Percentiles rank a stretch among this genome's conserved stretches.
These are phyloP conservation scores for Piaya cayana DNA, from an alignment of 2,113 vertebrate genomes.

Conservation along the genomic window DNA sequence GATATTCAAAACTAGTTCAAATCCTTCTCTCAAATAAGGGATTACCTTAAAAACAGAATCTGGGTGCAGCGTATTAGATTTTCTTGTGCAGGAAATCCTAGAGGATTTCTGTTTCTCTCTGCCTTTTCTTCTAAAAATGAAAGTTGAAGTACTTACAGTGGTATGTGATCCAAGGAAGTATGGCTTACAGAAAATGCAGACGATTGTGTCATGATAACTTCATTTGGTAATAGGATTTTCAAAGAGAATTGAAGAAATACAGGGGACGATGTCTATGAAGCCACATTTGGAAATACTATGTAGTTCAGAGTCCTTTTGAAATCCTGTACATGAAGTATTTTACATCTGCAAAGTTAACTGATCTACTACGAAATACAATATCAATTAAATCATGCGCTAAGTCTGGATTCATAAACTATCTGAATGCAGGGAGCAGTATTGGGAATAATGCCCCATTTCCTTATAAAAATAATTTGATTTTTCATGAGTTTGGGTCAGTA, in stretches of 20 bases:
- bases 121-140: background rate
- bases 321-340: background rate
- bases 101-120: background rate
- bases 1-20: background rate
- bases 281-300: background rate
- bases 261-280: accelerated
- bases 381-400: background rate
- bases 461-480: background rate
- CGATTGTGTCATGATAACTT: background rate
- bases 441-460: background rate
- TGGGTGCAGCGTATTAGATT: background rate
- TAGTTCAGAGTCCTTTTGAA: background rate
- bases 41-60: background rate
- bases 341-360: background rate
- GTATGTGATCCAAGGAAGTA: background rate
- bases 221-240: background rate
- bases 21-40: background rate
- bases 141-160: background rate
- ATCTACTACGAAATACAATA: background rate
- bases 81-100: background rate
- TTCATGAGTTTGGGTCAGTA: background rate
- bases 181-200: background rate
- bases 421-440: background rate
- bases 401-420: background rate
- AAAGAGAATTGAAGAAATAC: background rate